Percentiles rank a stretch among this genome's conserved stretches.
Conservation (phyloP, 2,888 invertebrate genomes). For the Endotricha flammealis region DNA sequence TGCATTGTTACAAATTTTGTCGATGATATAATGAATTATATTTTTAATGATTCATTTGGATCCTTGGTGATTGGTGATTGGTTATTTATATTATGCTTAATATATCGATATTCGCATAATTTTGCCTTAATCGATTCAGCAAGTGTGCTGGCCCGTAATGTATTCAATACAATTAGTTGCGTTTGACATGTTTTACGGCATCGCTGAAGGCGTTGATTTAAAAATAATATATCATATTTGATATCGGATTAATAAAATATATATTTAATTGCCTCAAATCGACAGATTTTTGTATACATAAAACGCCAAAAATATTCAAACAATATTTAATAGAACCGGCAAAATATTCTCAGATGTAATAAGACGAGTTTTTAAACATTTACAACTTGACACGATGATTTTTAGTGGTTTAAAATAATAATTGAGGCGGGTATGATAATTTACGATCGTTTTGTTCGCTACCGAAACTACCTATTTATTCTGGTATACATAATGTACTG, state of each 20-base stretch:
- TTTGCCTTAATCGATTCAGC: not conserved
- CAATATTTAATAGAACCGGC: not conserved
- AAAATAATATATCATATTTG: conserved; percentile 5
- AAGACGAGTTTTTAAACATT: not conserved
- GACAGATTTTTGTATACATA: not conserved
- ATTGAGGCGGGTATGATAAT: not conserved
- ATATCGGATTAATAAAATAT: not conserved
- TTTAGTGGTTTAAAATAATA: not conserved
- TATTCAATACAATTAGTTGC: conserved; percentile 2
- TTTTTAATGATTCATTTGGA: not conserved
- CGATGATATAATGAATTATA: too few relatives aligned
- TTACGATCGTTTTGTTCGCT: not conserved
- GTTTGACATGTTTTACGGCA: conserved; percentile 2
- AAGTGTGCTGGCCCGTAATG: not conserved
- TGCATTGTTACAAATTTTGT: too few relatives aligned
- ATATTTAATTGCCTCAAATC: conserved; percentile 1
- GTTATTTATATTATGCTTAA: not conserved
- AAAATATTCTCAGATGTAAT: conserved; percentile 3
- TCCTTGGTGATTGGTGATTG: not conserved
- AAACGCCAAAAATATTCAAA: not conserved
- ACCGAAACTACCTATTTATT: not conserved
- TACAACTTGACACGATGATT: not conserved
- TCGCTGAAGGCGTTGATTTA: conserved; percentile 2
- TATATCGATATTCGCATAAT: not conserved
- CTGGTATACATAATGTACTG: too few relatives aligned